phyloP scores from a whole-genome alignment of 2,797 vertebrate species.

The Hephaestus fuliginosus region DNA sequence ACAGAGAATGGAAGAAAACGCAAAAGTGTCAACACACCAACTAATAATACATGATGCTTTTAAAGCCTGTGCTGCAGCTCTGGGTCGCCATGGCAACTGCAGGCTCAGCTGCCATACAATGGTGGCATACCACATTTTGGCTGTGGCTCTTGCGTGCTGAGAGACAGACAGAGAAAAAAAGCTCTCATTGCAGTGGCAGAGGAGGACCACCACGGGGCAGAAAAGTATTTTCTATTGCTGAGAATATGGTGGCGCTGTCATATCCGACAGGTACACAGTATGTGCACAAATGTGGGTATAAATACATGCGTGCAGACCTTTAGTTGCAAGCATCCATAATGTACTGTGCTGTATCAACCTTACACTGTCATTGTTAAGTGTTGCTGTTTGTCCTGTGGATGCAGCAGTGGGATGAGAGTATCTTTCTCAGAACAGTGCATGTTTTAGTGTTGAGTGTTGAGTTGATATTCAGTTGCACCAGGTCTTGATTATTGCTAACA shows the following conservation, averaged over 20 bases:
- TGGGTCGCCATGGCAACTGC: slow-evolving; percentile 85
- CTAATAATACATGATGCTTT: slow-evolving; percentile 76
- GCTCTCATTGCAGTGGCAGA: slow-evolving; percentile 58
- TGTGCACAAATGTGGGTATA: slow-evolving; percentile 16
- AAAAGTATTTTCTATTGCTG: slow-evolving; percentile 54
- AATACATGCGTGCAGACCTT: slow-evolving; percentile 19
- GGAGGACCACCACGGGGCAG: slow-evolving; percentile 80
- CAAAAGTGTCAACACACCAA: slow-evolving; percentile 71
- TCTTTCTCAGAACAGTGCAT: not conserved
- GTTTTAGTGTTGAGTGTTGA: slow-evolving; percentile 12
- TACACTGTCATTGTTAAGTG: not conserved
- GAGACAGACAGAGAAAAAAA: not conserved
- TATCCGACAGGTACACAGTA: slow-evolving; percentile 44
- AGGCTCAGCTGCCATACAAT: slow-evolving; percentile 75
- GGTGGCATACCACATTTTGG: slow-evolving; percentile 69
- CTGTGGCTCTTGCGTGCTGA: slow-evolving; percentile 30
- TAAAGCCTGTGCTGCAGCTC: slow-evolving; percentile 69
- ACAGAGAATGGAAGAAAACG: slow-evolving; percentile 56
- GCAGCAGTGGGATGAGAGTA: not conserved
- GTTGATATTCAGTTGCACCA: slow-evolving; percentile 24
- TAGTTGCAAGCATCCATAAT: not conserved
- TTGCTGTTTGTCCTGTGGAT: slow-evolving; percentile 5
- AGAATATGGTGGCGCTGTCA: slow-evolving; percentile 30
- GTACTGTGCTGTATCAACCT: slow-evolving; percentile 16
- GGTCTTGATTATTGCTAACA: slow-evolving; percentile 41